Base-by-base conservation (phyloP, 2,797 vertebrate species). In the Paratrypauchen microcephalus region DNA sequence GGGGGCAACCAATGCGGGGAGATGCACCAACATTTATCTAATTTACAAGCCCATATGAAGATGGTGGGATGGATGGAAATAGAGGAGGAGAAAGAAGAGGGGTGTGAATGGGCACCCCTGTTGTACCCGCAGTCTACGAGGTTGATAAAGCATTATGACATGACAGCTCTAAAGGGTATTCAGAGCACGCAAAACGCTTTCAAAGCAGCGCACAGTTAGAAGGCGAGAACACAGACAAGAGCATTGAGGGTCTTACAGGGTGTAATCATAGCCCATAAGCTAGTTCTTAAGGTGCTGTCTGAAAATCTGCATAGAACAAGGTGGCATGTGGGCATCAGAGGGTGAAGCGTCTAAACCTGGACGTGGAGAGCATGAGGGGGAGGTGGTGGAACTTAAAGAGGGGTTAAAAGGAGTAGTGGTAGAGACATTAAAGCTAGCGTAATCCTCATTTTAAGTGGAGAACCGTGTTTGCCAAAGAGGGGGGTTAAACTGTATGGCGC, bases 151-250 rank as follows among this genome's bases (percentile, higher is more conserved):
- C 69, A 65, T 64, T 66, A 18, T 72, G 81, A 68, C 26, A 66
- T 79, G 75, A 77, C 65, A 45, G 5, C 48, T 16, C 24, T 18
- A 58, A 66, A 60, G 65, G 67, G 57, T 36, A 50, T 39, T 36
- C 61, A 8, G 61, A 56, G 56, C 57, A 71, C 0, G 13, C 23
- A 15, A 15, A 36, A 56, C 74, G 52, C 61, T 69, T 78, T 78
- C 63, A 77, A 73, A 76, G 78, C 68, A 70, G 12, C 63, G 74
- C 68, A 68, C 65, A 9, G 68, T 24, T 62, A 1, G 60, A 76
- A 67, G 76, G 78, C 72, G 23, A 78, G 75, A 87, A 82, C 48
- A 89, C 75, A 89, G 83, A 86, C 75, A 87, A 89, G 89, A 80
- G 72, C 68, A 72, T 75, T 6, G 24, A 82, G 80, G 83, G 74